These are phyloP conservation scores for Apostichopus parvimensis DNA, from an alignment of 35 echinoderm and acorn worm genomes.

Conservation along the genomic window DNA sequence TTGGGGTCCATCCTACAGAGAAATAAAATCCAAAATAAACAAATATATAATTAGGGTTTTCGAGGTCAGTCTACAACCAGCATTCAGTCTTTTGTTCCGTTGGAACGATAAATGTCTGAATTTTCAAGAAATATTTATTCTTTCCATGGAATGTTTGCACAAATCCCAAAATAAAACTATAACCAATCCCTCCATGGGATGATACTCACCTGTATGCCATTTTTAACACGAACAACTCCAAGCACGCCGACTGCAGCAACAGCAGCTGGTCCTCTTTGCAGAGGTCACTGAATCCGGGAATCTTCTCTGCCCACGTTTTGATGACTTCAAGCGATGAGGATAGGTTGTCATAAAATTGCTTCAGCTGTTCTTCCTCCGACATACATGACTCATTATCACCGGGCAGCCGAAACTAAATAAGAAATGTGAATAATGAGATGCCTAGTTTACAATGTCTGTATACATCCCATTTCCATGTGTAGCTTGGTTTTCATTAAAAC, in stretches of 20 bases:
- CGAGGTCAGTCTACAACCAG: too few relatives aligned
- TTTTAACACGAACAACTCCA: conserved; percentile 96
- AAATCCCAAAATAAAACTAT: too few relatives aligned
- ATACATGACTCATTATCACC: conserved; percentile 55
- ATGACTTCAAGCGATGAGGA: conserved; percentile 94
- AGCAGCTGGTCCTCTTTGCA: conserved; percentile 95
- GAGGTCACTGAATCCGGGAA: conserved; percentile 94
- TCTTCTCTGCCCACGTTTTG: conserved; percentile 85
- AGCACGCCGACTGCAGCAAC: conserved; percentile 80
- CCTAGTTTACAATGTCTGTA: too few relatives aligned
- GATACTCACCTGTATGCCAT: conserved; percentile 87
- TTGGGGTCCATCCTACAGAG: conserved; percentile 73
- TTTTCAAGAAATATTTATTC: too few relatives aligned
- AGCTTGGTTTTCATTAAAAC: too few relatives aligned
- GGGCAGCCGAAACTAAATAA: conserved; percentile 83
- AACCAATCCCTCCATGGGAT: too few relatives aligned
- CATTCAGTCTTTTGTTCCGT: too few relatives aligned
- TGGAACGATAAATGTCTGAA: too few relatives aligned
- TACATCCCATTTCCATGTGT: too few relatives aligned
- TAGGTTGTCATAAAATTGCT: conserved; percentile 97
- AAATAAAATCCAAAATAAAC: conserved; percentile 10
- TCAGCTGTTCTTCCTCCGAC: conserved; percentile 80
- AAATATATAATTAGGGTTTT: background rate
- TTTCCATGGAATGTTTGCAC: too few relatives aligned
- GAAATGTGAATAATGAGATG: background rate